phyloP scores from a whole-genome alignment of 2,888 invertebrate species.

The Galeopsomyia nigrocyanea region DNA sequence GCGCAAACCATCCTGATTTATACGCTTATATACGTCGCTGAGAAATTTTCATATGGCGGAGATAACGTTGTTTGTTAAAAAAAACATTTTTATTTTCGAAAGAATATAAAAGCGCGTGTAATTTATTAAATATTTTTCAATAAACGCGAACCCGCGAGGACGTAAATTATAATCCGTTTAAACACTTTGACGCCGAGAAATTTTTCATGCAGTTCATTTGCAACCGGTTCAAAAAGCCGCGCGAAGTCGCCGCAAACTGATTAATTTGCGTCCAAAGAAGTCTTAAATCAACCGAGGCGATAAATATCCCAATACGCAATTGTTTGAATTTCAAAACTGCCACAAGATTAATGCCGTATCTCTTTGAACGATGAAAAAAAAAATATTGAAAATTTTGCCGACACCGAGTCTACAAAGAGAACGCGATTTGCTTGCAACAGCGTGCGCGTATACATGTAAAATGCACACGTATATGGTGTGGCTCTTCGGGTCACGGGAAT shows the following conservation, averaged over 20 bases:
- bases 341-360: slow-evolving; percentile 26
- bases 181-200: not conserved
- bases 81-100: too few species aligned
- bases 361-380: not conserved
- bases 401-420: slow-evolving; percentile 28
- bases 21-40: too few species aligned
- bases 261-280: slow-evolving; percentile 9
- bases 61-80: too few species aligned
- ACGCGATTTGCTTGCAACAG: slow-evolving; percentile 6
- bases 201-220: not conserved
- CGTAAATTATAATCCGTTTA: slow-evolving; percentile 43
- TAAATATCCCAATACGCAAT: slow-evolving; percentile 34
- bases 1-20: too few species aligned
- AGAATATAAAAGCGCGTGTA: slow-evolving; percentile 25
- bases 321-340: slow-evolving; percentile 39
- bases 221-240: too few species aligned
- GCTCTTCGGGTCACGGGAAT: slow-evolving; percentile 47
- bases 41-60: too few species aligned
- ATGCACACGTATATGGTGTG: slow-evolving; percentile 28
- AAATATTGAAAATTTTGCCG: slow-evolving; percentile 29
- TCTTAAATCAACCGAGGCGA: slow-evolving; percentile 11
- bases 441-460: slow-evolving; percentile 16
- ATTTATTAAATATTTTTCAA: slow-evolving; percentile 39
- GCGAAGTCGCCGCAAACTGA: not conserved
- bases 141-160: slow-evolving; percentile 42